Evolutionary conservation across 2,888 invertebrate species (phyloP).

Genomic region (Neuroscelio doddi): DNA sequence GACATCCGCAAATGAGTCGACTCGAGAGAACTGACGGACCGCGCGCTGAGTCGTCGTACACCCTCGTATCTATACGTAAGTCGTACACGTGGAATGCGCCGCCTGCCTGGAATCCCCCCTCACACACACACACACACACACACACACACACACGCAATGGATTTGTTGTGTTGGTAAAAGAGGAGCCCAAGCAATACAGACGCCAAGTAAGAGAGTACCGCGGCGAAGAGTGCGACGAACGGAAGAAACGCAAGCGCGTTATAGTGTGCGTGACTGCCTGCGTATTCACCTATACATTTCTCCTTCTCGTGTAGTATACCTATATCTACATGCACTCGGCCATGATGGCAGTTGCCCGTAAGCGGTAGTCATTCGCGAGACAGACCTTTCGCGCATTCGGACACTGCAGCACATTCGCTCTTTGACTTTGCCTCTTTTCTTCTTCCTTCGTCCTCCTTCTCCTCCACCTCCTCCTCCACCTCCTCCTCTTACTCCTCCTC

Average conservation of each 20-base stretch:
- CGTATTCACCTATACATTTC: no score
- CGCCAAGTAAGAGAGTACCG: constrained; percentile 7
- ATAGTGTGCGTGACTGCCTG: background rate
- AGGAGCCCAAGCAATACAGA: no score
- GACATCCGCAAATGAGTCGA: constrained; percentile 51
- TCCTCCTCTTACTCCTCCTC: background rate
- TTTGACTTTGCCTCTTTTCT: background rate
- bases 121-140: background rate
- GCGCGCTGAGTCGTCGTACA: constrained; percentile 41
- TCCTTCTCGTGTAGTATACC: no score
- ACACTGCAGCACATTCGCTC: background rate
- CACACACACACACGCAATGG: constrained; percentile 63
- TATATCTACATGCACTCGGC: no score
- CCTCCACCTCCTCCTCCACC: no score
- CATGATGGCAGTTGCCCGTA: constrained; percentile 7
- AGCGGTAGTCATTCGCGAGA: no score
- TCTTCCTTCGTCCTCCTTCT: background rate
- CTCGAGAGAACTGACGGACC: constrained; percentile 32
- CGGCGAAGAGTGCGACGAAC: constrained; percentile 42
- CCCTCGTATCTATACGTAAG: constrained; percentile 42
- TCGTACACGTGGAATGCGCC: constrained; percentile 60
- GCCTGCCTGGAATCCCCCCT: constrained; percentile 15
- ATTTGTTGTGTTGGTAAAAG: constrained; percentile 61
- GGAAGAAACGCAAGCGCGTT: constrained; percentile 14
- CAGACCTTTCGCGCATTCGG: background rate